Percentiles rank a stretch among this genome's conserved stretches.
Evolutionary conservation across 2,113 vertebrate genomes (phyloP).

Genomic region (Plecturocebus donacophilus): DNA sequence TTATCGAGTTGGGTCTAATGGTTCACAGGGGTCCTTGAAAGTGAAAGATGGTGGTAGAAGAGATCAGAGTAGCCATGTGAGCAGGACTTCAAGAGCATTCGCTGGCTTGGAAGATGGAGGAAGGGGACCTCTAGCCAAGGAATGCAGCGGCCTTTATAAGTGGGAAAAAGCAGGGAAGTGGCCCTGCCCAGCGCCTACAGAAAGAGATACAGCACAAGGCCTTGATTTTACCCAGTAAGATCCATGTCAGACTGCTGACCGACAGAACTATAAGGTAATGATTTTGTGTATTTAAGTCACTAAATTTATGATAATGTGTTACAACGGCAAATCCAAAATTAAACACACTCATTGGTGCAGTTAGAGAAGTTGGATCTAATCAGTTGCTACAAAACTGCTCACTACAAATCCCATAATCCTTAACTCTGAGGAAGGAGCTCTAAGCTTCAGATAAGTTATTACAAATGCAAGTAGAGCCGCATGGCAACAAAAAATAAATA

Average conservation of each 20-base stretch:
- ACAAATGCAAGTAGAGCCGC: neutral
- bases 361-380: slow-evolving; percentile 14
- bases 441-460: neutral
- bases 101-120: neutral
- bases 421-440: neutral
- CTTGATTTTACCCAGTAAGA: neutral
- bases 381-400: neutral
- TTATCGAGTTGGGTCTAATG: neutral
- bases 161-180: neutral
- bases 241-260: neutral
- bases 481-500: slow-evolving; percentile 21
- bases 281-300: neutral
- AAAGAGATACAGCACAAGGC: neutral
- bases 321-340: neutral
- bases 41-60: neutral
- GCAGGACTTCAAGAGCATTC: neutral
- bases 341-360: neutral
- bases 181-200: neutral
- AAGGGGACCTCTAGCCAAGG: neutral
- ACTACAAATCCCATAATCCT: slow-evolving; percentile 49
- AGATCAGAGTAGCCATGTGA: neutral
- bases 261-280: neutral
- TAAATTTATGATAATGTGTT: neutral
- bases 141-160: neutral
- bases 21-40: neutral